Percentiles rank a stretch among this genome's conserved stretches.
These are phyloP conservation scores for Tichodroma muraria DNA, from an alignment of 2,113 vertebrate genomes.

Conservation along the genomic window DNA sequence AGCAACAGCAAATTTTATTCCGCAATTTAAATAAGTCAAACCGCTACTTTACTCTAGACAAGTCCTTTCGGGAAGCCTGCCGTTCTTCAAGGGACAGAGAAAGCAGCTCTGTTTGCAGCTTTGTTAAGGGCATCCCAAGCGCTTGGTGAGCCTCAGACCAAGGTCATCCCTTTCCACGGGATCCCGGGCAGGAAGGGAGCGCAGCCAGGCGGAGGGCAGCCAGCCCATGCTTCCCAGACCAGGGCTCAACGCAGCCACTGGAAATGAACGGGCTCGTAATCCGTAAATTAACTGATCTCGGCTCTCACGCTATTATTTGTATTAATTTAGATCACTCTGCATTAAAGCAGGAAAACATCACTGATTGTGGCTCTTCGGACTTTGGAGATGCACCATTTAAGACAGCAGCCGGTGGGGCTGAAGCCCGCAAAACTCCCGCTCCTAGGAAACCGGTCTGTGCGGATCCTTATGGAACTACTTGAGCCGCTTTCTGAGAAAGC, in stretches of 20 bases:
- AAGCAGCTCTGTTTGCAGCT: neutral
- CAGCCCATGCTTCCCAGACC: neutral
- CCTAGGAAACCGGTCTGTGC: neutral
- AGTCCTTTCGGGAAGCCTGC: neutral
- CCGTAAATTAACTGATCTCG: too few relatives aligned
- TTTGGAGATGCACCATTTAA: neutral
- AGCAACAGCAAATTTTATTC: neutral
- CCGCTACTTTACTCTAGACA: too few relatives aligned
- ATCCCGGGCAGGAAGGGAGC: neutral
- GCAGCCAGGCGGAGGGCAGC: neutral
- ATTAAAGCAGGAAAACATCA: neutral
- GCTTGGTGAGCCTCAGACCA: neutral
- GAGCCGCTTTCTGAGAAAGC: neutral
- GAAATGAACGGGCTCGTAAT: neutral
- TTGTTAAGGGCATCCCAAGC: neutral
- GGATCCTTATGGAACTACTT: fast-evolving
- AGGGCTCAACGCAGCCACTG: neutral
- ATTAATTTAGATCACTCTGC: neutral
- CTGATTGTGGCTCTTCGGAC: neutral
- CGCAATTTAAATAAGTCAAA: neutral
- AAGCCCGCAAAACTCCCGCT: neutral
- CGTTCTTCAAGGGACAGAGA: neutral
- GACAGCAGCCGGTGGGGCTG: neutral
- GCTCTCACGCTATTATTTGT: neutral
- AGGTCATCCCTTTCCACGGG: neutral